Evolutionary conservation across 1,140 invertebrate genomes (phyloP).

Genomic region (Tetramorium parvispinum): DNA sequence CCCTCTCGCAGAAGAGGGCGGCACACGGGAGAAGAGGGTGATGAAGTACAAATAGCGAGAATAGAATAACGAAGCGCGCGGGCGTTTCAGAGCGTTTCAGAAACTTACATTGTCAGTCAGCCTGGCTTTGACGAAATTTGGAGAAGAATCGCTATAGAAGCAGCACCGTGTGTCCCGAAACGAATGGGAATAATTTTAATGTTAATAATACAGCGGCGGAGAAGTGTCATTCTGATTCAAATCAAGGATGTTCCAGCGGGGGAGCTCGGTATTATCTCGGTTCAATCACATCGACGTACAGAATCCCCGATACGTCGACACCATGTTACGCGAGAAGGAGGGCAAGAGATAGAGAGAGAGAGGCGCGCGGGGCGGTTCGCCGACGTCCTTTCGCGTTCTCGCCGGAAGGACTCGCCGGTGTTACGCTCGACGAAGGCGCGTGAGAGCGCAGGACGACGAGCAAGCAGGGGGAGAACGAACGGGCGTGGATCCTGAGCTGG

Average conservation of each 20-base stretch:
- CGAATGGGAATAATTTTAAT: constrained; percentile 9
- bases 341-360: too few relatives aligned
- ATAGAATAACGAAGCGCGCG: neutral
- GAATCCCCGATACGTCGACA: neutral
- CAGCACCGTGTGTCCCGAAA: too few relatives aligned
- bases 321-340: neutral
- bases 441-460: constrained; percentile 70
- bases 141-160: neutral
- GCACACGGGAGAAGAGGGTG: neutral
- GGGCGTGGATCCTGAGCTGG: constrained; percentile 71
- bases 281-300: neutral
- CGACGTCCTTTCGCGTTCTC: constrained; percentile 40
- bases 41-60: constrained; percentile 28
- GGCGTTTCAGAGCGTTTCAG: neutral
- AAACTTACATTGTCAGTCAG: neutral
- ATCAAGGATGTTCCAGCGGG: neutral
- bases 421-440: constrained; percentile 70
- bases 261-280: neutral
- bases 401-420: constrained; percentile 68
- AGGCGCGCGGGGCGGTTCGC: neutral
- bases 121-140: neutral
- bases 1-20: constrained; percentile 17
- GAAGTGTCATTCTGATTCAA: neutral
- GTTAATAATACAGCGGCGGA: neutral
- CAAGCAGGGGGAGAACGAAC: constrained; percentile 5